Base-by-base conservation (phyloP, 2,113 vertebrate species). In the Romanogobio albipinnatus region DNA sequence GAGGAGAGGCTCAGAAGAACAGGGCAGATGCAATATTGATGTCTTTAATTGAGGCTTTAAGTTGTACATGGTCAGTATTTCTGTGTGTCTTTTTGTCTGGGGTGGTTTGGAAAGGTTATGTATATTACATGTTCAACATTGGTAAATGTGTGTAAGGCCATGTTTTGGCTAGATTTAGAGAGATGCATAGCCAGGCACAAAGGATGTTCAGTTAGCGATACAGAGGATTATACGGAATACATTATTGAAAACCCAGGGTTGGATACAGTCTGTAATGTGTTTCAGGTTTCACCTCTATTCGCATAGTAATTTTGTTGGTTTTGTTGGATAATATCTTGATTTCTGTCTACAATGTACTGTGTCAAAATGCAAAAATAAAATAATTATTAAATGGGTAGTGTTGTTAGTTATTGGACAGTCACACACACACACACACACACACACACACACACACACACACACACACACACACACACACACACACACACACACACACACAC, bases 41-140 rank as follows among this genome's bases (percentile, higher is more conserved):
- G 90, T 84, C 88, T 88, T 90, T 94, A 94, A 94, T 93, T 94
- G 93, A 94, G 93, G 91, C 92, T 95, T 94, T 93, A 93, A 92
- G 88, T 90, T 91, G 89, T 91, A 90, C 91, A 92, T 91, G 91
- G 91, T 91, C 92, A 89, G 86, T 88, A 91, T 91, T 86, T 91
- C 88, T 88, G 71, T 90, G 86, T 89, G 84, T 91, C 89, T 61
- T 92, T 84, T 88, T 76, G 68, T 90, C 79, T 84, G 75, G 70
- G 87, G 64, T 76, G 84, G 89, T 24, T 56, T 75, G 59, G 68
- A 81, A 83, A 82, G 70, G 66, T 87, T 86, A 88, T 91, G 87
- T 90, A 91, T 93, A 93, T 93, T 92, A 88, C 82, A 92, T 87
- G 91, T 92, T 92, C 89, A 90, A 90, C 88, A 88, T 80, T 88